Evolutionary conservation across 2,888 invertebrate genomes (phyloP).

Genomic region (Drosophila ustulata): DNA sequence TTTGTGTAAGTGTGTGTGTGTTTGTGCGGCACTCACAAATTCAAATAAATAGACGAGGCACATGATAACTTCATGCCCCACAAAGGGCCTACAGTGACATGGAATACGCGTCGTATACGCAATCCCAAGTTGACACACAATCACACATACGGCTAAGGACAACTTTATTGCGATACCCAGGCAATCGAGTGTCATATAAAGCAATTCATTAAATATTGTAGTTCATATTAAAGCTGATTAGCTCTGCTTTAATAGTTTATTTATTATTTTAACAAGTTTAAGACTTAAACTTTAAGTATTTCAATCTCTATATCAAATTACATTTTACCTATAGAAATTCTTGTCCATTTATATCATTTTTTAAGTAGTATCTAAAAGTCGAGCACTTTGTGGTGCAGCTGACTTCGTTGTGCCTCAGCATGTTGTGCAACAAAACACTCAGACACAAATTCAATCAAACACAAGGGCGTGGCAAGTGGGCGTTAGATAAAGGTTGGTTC

Average conservation of each 20-base stretch:
- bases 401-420: constrained; percentile 50
- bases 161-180: constrained; percentile 27
- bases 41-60: constrained; percentile 56
- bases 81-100: constrained; percentile 13
- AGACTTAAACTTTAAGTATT: too few species aligned
- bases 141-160: background rate
- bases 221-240: background rate
- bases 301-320: too few species aligned
- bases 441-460: constrained; percentile 71
- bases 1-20: background rate
- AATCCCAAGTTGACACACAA: constrained; percentile 16
- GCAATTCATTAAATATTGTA: background rate
- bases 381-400: background rate
- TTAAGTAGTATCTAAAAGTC: constrained; percentile 9
- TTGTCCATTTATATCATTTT: too few species aligned
- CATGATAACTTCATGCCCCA: constrained; percentile 49
- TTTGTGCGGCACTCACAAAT: constrained; percentile 9
- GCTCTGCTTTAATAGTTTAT: too few species aligned
- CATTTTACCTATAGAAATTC: too few species aligned
- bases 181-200: too few species aligned
- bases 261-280: background rate
- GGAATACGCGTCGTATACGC: constrained; percentile 14
- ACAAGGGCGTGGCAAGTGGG: constrained; percentile 57
- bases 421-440: constrained; percentile 45
- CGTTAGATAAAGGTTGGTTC: constrained; percentile 47